A percentile compares a stretch with the other conserved stretches of the same genome.
These are phyloP conservation scores for Luidia sarsii DNA, from an alignment of 53 echinoderm and acorn worm genomes.

Conservation along the genomic window DNA sequence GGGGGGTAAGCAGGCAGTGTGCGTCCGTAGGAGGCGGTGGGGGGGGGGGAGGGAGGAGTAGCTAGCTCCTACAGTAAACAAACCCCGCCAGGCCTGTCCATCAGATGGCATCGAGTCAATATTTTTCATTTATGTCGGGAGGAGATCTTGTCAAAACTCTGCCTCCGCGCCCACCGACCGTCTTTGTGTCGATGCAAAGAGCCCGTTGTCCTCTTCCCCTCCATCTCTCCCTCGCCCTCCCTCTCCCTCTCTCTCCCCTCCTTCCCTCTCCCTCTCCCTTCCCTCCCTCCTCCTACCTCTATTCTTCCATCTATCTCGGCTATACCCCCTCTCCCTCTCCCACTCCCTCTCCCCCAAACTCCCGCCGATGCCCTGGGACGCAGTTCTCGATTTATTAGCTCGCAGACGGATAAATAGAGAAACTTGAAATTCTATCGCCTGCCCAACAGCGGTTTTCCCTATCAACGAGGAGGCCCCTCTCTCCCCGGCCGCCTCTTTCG, in stretches of 20 bases:
- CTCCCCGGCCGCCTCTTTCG: neutral
- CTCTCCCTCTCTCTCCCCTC: neutral
- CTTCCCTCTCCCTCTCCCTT: neutral
- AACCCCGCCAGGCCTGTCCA: conserved; percentile 11
- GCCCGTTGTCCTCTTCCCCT: too few species aligned
- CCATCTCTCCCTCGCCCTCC: neutral
- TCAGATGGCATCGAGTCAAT: conserved; percentile 45
- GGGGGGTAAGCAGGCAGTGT: neutral
- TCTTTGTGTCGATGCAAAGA: conserved; percentile 21
- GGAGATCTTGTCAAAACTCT: conserved; percentile 36
- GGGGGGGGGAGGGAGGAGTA: neutral
- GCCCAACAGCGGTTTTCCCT: conserved; percentile 38
- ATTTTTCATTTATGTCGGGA: conserved; percentile 52
- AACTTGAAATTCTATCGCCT: conserved; percentile 44
- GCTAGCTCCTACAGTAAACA: conserved; percentile 2
- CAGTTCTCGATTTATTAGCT: conserved; percentile 50
- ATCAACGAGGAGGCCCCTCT: conserved; percentile 13
- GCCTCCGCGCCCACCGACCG: conserved; percentile 7
- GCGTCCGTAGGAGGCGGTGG: too few species aligned
- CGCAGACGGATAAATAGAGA: conserved; percentile 45
- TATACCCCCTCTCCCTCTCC: neutral
- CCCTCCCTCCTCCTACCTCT: neutral
- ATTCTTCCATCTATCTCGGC: neutral
- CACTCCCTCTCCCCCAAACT: neutral
- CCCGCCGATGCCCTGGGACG: conserved; percentile 30